Conservation (phyloP, 2,113 vertebrate genomes). For the Neolamprologus brichardi region DNA sequence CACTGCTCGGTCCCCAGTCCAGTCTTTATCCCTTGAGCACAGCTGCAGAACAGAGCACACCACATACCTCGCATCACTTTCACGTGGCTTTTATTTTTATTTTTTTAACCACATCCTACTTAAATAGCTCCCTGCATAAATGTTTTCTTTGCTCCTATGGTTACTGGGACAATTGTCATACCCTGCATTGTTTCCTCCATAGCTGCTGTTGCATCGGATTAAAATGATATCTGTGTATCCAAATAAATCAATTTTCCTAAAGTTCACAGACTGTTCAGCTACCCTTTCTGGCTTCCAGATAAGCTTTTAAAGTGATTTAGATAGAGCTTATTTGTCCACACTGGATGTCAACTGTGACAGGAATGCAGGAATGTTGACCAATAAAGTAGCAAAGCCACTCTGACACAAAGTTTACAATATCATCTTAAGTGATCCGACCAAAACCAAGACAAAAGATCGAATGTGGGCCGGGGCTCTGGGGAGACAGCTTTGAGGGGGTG, state of each 20-base stretch:
- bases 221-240: background rate
- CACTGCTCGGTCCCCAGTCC: background rate
- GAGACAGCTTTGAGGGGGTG: background rate
- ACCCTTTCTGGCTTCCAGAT: background rate
- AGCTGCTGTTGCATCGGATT: background rate
- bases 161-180: conserved; percentile 28
- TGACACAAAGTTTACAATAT: background rate
- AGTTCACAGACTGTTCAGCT: background rate
- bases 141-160: conserved; percentile 47
- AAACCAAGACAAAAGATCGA: background rate
- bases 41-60: conserved; percentile 21
- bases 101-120: conserved; percentile 12
- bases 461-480: background rate
- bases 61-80: background rate
- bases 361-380: conserved; percentile 35
- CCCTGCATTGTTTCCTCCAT: conserved; percentile 19
- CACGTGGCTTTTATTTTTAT: background rate
- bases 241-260: background rate
- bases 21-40: conserved; percentile 23
- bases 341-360: background rate
- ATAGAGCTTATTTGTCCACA: background rate
- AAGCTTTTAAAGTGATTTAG: background rate
- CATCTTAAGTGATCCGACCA: background rate
- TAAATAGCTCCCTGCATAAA: conserved; percentile 40
- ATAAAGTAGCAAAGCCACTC: background rate